Conservation (phyloP, 2,888 invertebrate genomes). For the Steinernema carpocapsae region DNA sequence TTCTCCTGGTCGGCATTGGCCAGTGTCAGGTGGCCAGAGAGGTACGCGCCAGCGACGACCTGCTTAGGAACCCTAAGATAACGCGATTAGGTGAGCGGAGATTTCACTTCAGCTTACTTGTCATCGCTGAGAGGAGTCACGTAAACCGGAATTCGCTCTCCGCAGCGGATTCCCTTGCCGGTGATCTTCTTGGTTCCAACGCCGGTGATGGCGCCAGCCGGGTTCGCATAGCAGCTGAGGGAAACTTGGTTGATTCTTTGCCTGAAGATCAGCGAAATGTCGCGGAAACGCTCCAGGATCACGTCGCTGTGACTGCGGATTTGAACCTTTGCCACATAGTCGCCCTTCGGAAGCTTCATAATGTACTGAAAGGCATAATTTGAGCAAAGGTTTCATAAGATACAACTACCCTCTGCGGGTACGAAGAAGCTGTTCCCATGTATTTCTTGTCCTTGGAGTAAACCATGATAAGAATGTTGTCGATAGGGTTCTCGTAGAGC, state of each 20-base stretch:
- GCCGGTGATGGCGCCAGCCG: constrained; percentile 75
- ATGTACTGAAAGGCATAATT: constrained; percentile 76
- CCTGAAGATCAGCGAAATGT: constrained; percentile 77
- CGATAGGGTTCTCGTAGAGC: constrained; percentile 92
- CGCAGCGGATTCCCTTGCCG: constrained; percentile 72
- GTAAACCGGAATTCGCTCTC: constrained; percentile 79
- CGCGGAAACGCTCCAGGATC: constrained; percentile 83
- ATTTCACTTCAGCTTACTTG: too few relatives aligned
- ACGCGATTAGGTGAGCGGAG: too few relatives aligned
- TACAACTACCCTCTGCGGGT: constrained; percentile 76
- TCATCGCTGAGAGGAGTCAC: constrained; percentile 81
- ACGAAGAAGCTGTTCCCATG: constrained; percentile 85
- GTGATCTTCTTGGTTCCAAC: constrained; percentile 77
- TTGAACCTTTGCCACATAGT: constrained; percentile 84
- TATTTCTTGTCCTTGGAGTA: constrained; percentile 88
- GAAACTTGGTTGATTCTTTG: constrained; percentile 79
- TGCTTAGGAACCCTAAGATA: constrained; percentile 71
- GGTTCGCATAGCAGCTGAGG: constrained; percentile 80
- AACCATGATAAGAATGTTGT: constrained; percentile 94
- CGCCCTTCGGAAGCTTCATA: constrained; percentile 90
- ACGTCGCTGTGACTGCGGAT: constrained; percentile 87
- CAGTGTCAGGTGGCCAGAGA: constrained; percentile 80
- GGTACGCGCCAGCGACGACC: constrained; percentile 75
- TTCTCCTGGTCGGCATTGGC: constrained; percentile 73
- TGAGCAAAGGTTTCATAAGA: neutral